These are phyloP conservation scores for Macrosteles quadrilineatus DNA, from an alignment of 1,140 invertebrate genomes.

Conservation along the genomic window DNA sequence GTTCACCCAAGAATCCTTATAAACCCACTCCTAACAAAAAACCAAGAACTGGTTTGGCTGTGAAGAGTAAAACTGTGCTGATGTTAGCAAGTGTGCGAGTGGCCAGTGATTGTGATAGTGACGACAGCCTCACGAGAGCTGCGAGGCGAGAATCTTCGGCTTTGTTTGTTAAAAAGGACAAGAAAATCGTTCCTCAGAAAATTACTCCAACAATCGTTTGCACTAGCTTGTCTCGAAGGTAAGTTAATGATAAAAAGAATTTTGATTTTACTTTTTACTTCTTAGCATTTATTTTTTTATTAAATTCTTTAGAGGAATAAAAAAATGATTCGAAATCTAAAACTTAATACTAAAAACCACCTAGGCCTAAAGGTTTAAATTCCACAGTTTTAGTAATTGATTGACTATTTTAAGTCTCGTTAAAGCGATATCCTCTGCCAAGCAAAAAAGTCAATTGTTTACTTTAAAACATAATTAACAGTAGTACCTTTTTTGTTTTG, in stretches of 20 bases:
- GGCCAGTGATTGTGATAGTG: conserved; percentile 5
- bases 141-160: conserved; percentile 6
- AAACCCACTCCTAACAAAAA: too few species aligned
- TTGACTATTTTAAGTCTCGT: too few species aligned
- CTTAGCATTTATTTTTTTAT: conserved; percentile 2
- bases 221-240: conserved; percentile 42
- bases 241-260: conserved; percentile 32
- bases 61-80: neutral
- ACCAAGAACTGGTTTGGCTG: too few species aligned
- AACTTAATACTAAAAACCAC: too few species aligned
- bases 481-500: too few species aligned
- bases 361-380: too few species aligned
- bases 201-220: conserved; percentile 40
- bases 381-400: too few species aligned
- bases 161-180: conserved; percentile 22
- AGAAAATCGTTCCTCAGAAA: conserved; percentile 21
- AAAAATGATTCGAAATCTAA: too few species aligned
- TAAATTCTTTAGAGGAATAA: too few species aligned
- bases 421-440: too few species aligned
- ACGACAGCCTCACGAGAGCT: conserved; percentile 4
- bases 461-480: too few species aligned
- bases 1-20: neutral
- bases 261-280: conserved; percentile 17
- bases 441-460: too few species aligned
- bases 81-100: neutral